phyloP scores from a whole-genome alignment of 30 jellyfish, hydroid and myxozoan species.

The Aurelia coerulea region DNA sequence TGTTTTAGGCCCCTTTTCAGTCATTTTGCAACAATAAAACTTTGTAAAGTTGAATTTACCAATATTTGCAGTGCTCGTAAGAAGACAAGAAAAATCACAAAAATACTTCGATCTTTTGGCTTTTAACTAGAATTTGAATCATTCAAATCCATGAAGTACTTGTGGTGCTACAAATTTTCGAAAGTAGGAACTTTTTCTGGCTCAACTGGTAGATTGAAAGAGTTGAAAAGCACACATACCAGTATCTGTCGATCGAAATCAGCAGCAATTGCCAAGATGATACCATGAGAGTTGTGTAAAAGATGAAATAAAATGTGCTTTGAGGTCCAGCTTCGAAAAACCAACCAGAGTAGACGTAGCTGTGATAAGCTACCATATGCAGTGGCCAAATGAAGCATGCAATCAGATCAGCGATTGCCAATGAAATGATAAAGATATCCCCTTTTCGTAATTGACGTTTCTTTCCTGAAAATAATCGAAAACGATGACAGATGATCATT shows the following conservation, averaged over 20 bases:
- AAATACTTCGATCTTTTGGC: no score
- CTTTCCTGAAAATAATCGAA: constrained; percentile 6
- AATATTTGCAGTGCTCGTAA: no score
- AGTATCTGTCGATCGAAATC: constrained; percentile 63
- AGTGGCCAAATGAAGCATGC: constrained; percentile 67
- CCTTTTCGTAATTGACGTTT: constrained; percentile 39
- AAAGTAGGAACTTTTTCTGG: no score
- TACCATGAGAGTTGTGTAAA: constrained; percentile 67
- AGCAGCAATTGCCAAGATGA: constrained; percentile 71
- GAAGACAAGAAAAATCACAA: no score
- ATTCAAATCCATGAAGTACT: no score
- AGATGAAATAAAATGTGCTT: constrained; percentile 49
- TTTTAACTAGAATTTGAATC: no score
- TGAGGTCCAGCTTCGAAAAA: constrained; percentile 48
- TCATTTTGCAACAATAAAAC: no score
- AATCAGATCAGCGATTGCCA: constrained; percentile 40
- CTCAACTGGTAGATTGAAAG: no score
- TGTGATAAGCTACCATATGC: constrained; percentile 65
- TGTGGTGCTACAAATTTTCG: no score
- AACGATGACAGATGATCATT: no score
- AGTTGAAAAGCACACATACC: constrained; percentile 25
- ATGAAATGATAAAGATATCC: constrained; percentile 30
- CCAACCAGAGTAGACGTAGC: constrained; percentile 52
- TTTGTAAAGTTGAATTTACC: no score
- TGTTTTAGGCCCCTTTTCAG: no score